These are phyloP conservation scores for Anthoscopus minutus DNA, from an alignment of 2,113 vertebrate genomes.

Conservation along the genomic window DNA sequence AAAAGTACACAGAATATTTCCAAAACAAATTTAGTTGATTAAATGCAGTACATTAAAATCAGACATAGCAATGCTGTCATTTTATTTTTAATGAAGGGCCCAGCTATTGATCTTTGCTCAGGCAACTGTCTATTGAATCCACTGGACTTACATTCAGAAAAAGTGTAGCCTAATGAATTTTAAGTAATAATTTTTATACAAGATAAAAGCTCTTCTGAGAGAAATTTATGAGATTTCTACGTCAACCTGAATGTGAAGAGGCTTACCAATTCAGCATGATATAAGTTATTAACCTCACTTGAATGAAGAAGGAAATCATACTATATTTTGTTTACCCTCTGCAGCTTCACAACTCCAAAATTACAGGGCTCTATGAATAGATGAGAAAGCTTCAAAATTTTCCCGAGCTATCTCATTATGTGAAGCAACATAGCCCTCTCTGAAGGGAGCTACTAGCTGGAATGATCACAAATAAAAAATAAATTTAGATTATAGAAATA, in stretches of 20 bases:
- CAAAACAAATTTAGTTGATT: conserved; percentile 18
- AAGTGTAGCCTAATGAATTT: not conserved
- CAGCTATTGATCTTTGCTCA: not conserved
- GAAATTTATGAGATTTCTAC: not conserved
- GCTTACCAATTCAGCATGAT: not conserved
- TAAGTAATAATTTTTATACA: not conserved
- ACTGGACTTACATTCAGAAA: not conserved
- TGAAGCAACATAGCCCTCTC: not conserved
- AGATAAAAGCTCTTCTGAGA: not conserved
- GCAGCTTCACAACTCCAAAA: not conserved
- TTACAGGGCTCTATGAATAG: not conserved
- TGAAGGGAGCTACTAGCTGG: not conserved
- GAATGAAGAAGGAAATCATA: not conserved
- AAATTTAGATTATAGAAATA: not conserved
- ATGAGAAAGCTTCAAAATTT: not conserved
- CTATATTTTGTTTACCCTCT: not conserved
- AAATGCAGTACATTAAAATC: not conserved
- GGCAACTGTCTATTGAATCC: not conserved
- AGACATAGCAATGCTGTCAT: not conserved
- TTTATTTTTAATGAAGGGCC: not conserved
- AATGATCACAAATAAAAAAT: not conserved
- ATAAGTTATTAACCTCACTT: not conserved
- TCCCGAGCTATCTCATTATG: not conserved
- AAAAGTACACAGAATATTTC: not conserved
- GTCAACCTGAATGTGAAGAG: not conserved